phyloP scores from a whole-genome alignment of 2,888 invertebrate species.

The Erynnis tages region DNA sequence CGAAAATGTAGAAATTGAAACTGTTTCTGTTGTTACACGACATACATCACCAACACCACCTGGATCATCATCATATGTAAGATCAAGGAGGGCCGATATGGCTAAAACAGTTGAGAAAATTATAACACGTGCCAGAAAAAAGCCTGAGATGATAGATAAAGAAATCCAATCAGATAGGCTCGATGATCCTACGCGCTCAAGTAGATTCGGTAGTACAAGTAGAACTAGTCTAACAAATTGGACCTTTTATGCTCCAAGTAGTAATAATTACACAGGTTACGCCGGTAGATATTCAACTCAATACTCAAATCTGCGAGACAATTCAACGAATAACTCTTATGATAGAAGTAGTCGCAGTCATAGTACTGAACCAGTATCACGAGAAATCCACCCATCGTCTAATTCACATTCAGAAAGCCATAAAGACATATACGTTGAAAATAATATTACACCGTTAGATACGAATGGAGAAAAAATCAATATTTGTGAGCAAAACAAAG shows the following conservation, averaged over 20 bases:
- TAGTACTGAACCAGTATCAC: conserved; percentile 59
- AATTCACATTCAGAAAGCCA: conserved; percentile 43
- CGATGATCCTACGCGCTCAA: conserved; percentile 85
- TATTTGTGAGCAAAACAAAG: conserved; percentile 63
- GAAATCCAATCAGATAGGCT: conserved; percentile 87
- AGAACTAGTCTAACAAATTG: conserved; percentile 83
- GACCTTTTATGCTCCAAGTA: conserved; percentile 81
- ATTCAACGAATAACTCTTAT: conserved; percentile 46
- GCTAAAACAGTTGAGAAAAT: conserved; percentile 88
- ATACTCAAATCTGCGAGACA: conserved; percentile 64
- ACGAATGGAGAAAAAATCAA: conserved; percentile 50
- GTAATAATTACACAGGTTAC: conserved; percentile 66
- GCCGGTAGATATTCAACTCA: conserved; percentile 75
- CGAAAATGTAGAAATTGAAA: conserved; percentile 57
- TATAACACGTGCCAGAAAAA: conserved; percentile 80
- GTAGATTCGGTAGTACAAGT: conserved; percentile 82
- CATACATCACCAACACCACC: conserved; percentile 90
- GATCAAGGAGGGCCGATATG: conserved; percentile 86
- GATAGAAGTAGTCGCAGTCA: conserved; percentile 65
- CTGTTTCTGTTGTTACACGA: conserved; percentile 85
- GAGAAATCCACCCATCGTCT: conserved; percentile 46
- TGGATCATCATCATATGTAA: conserved; percentile 82
- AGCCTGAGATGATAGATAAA: conserved; percentile 83
- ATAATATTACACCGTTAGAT: conserved; percentile 36
- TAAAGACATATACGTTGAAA: conserved; percentile 41